Percentiles rank a stretch among this genome's conserved stretches.
Evolutionary conservation across 2,113 vertebrate genomes (phyloP).

Genomic region (Protomyctophum bolini): DNA sequence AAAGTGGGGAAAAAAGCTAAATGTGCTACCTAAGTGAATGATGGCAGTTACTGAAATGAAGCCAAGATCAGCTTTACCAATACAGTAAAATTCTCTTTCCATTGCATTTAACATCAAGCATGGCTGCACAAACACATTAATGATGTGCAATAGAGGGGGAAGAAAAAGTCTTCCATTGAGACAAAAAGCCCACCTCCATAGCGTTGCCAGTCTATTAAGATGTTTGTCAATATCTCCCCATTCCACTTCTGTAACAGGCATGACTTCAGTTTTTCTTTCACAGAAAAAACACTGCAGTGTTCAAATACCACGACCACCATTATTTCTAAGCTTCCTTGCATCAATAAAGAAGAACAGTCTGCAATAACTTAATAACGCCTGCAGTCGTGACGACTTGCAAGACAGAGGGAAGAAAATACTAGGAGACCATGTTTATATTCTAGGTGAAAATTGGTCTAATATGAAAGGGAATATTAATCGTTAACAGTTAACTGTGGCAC

Average conservation of each 20-base stretch:
- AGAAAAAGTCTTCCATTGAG: neutral
- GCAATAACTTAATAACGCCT: too few relatives aligned
- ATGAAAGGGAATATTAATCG: neutral
- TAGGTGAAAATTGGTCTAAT: neutral
- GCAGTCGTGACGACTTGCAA: neutral
- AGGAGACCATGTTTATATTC: neutral
- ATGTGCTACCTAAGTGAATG: too few relatives aligned
- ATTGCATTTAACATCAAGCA: conserved; percentile 4
- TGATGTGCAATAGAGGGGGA: neutral
- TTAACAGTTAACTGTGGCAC: conserved; percentile 11
- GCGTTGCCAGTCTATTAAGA: neutral
- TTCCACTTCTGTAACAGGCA: neutral
- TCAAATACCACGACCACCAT: too few relatives aligned
- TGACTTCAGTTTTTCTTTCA: too few relatives aligned
- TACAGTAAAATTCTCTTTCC: conserved; percentile 4
- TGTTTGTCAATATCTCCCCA: neutral
- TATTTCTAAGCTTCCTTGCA: too few relatives aligned
- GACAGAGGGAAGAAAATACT: neutral
- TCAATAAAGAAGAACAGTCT: too few relatives aligned
- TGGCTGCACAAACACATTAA: conserved; percentile 19
- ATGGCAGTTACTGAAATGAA: neutral
- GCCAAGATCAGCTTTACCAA: neutral
- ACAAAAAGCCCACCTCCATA: neutral
- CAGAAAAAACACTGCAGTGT: neutral
- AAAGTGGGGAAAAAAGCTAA: too few relatives aligned